phyloP scores from a whole-genome alignment of 2,797 vertebrate genomes.

The Parotocinclus haroldoi region DNA sequence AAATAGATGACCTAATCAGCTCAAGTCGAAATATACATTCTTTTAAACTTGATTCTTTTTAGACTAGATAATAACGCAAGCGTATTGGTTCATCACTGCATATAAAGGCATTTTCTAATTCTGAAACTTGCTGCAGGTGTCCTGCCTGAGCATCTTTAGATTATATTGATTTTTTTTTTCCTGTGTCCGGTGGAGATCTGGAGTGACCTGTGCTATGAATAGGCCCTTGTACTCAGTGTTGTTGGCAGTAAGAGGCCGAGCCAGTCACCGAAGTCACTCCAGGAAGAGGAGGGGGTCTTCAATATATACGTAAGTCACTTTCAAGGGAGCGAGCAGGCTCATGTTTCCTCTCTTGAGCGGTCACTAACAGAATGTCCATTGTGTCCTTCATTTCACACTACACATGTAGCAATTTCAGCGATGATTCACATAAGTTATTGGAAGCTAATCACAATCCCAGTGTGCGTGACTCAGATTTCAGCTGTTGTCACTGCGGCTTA shows the following conservation, averaged over 20 bases:
- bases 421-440: conserved; percentile 60
- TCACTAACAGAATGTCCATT: conserved; percentile 65
- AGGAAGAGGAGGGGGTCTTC: conserved; percentile 42
- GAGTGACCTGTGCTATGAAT: conserved; percentile 23
- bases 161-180: conserved; percentile 57
- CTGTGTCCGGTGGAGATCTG: conserved; percentile 1
- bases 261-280: conserved; percentile 32
- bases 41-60: too few relatives aligned
- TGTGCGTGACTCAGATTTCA: conserved; percentile 54
- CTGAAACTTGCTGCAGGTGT: neutral
- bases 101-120: neutral
- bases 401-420: conserved; percentile 65
- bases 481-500: conserved; percentile 44
- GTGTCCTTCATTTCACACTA: conserved; percentile 60
- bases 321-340: conserved; percentile 53
- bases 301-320: conserved; percentile 63
- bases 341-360: conserved; percentile 59
- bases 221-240: conserved; percentile 35
- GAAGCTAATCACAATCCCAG: conserved; percentile 60
- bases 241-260: conserved; percentile 25
- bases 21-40: too few relatives aligned
- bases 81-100: neutral
- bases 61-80: too few relatives aligned
- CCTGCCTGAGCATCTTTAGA: conserved; percentile 44
- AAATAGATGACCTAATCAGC: too few relatives aligned